phyloP scores from a whole-genome alignment of 1,140 invertebrate species.

The Carcinoscorpius rotundicauda region DNA sequence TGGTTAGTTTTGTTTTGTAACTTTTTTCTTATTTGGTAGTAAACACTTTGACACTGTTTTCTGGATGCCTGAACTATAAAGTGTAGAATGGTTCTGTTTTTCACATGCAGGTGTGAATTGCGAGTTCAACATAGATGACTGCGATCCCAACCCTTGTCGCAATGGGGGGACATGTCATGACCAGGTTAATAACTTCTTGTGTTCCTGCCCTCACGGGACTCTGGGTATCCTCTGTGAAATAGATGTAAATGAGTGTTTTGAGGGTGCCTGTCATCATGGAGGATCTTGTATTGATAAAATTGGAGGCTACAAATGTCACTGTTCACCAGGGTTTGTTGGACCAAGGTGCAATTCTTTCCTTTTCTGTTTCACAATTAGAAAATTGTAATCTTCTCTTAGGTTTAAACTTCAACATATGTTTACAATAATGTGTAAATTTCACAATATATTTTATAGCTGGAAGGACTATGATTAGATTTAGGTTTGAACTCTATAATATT shows the following conservation, averaged over 20 bases:
- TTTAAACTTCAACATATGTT: no score
- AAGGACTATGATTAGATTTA: no score
- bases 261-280: slow-evolving; percentile 76
- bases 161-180: slow-evolving; percentile 87
- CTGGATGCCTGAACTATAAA: background rate
- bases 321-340: slow-evolving; percentile 75
- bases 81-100: background rate
- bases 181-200: slow-evolving; percentile 54
- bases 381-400: no score
- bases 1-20: no score
- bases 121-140: slow-evolving; percentile 78
- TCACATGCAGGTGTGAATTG: slow-evolving; percentile 71
- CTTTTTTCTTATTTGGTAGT: slow-evolving; percentile 32
- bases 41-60: background rate
- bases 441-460: no score
- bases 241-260: slow-evolving; percentile 76
- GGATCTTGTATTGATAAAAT: slow-evolving; percentile 55
- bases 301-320: slow-evolving; percentile 70
- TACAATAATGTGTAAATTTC: no score
- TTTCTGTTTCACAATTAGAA: no score
- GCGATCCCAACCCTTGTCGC: slow-evolving; percentile 66
- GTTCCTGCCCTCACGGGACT: slow-evolving; percentile 82
- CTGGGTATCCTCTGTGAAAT: slow-evolving; percentile 80
- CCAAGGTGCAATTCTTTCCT: slow-evolving; percentile 39
- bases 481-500: no score